Percentiles rank a stretch among this genome's conserved stretches.
These are phyloP conservation scores for Amiota communis DNA, from an alignment of 2,888 invertebrate species.

Conservation along the genomic window DNA sequence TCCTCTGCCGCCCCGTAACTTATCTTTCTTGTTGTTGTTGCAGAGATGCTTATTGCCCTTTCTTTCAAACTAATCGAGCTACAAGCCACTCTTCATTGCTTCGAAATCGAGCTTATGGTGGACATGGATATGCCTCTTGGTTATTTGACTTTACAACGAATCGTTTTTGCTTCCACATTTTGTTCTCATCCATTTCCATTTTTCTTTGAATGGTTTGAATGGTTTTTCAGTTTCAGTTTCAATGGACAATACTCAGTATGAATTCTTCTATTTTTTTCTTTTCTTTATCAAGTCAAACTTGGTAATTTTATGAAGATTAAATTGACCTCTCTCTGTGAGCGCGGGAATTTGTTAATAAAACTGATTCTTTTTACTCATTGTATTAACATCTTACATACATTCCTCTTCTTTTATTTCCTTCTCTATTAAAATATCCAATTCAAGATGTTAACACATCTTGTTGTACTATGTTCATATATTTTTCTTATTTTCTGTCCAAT, in stretches of 20 bases:
- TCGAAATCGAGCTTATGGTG: background rate
- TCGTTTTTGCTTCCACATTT: slow-evolving; percentile 20
- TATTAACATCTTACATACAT: slow-evolving; percentile 9
- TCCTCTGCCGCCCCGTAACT: slow-evolving; percentile 28
- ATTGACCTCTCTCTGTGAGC: slow-evolving; percentile 58
- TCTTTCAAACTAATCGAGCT: no score
- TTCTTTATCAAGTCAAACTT: slow-evolving; percentile 39
- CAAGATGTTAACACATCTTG: background rate
- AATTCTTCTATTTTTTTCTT: slow-evolving; percentile 31
- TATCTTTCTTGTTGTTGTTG: slow-evolving; percentile 10
- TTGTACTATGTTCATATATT: slow-evolving; percentile 8
- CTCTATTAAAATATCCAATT: no score
- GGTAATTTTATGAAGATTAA: slow-evolving; percentile 66
- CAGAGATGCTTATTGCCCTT: background rate
- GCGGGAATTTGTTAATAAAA: background rate
- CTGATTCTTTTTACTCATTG: background rate
- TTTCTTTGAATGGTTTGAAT: background rate
- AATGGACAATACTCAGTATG: background rate
- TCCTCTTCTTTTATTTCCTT: background rate
- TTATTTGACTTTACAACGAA: slow-evolving; percentile 45
- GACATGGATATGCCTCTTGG: slow-evolving; percentile 40
- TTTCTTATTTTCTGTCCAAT: background rate
- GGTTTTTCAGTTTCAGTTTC: no score
- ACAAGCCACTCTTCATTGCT: background rate
- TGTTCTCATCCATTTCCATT: background rate